Conservation (phyloP, 2,888 invertebrate species). For the Galeopsomyia nigrocyanea region DNA sequence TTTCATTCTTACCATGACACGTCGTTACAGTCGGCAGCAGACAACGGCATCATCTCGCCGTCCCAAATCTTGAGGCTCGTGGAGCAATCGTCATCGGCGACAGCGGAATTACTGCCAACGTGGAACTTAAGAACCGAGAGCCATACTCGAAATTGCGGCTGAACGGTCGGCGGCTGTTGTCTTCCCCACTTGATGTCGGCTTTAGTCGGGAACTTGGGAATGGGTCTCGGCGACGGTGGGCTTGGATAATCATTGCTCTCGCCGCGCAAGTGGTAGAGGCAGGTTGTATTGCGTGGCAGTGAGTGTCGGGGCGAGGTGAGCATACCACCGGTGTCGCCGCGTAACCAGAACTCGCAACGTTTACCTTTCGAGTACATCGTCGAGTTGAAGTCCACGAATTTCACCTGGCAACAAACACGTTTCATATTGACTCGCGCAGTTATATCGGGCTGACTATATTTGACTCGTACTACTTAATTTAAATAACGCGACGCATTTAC, state of each 20-base stretch:
- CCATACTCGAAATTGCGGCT: slow-evolving; percentile 85
- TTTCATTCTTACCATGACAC: slow-evolving; percentile 78
- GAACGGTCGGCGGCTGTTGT: slow-evolving; percentile 72
- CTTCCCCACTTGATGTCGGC: slow-evolving; percentile 70
- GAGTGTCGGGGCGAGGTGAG: slow-evolving; percentile 88
- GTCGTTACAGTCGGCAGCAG: slow-evolving; percentile 82
- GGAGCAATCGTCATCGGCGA: slow-evolving; percentile 81
- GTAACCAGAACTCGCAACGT: slow-evolving; percentile 89
- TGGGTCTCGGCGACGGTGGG: slow-evolving; percentile 69
- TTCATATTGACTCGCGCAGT: no score
- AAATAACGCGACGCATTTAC: no score
- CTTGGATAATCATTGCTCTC: slow-evolving; percentile 72
- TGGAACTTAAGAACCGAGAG: slow-evolving; percentile 89
- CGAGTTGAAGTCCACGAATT: slow-evolving; percentile 86
- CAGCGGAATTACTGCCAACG: slow-evolving; percentile 78
- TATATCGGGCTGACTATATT: no score
- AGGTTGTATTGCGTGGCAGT: slow-evolving; percentile 89
- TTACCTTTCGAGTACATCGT: slow-evolving; percentile 89
- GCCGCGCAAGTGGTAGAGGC: slow-evolving; percentile 86
- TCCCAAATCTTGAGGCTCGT: slow-evolving; percentile 91
- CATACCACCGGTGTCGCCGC: slow-evolving; percentile 84
- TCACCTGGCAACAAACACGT: slow-evolving; percentile 72
- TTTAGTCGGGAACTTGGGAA: slow-evolving; percentile 66
- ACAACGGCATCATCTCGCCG: slow-evolving; percentile 76
- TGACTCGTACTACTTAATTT: no score